These are phyloP conservation scores for Ceramica pisi DNA, from an alignment of 2,888 invertebrate genomes.

Conservation along the genomic window DNA sequence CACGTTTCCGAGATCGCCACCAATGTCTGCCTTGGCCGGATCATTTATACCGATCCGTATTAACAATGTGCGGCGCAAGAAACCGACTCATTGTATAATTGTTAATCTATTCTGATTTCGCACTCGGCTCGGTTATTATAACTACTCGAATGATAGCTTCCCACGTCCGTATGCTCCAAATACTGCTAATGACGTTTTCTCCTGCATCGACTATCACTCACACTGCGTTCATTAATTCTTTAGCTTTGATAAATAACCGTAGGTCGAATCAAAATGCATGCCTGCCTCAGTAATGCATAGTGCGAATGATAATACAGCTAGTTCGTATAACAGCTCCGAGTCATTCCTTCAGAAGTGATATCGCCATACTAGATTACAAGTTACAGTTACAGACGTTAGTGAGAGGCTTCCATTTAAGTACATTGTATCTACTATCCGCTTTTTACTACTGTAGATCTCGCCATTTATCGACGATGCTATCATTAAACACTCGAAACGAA, in stretches of 20 bases:
- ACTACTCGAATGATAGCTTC: conserved; percentile 80
- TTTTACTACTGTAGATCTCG: conserved; percentile 75
- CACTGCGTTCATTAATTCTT: conserved; percentile 63
- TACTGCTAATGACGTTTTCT: conserved; percentile 72
- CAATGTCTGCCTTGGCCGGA: conserved; percentile 67
- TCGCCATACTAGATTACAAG: conserved; percentile 71
- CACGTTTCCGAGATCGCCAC: conserved; percentile 82
- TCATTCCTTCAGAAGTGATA: conserved; percentile 69
- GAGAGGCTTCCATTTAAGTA: conserved; percentile 81
- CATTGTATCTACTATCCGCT: conserved; percentile 72
- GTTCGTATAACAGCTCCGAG: conserved; percentile 72
- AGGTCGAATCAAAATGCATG: conserved; percentile 62
- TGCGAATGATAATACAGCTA: conserved; percentile 68
- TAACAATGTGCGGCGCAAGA: conserved; percentile 72
- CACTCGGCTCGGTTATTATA: conserved; percentile 76
- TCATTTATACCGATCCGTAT: conserved; percentile 77
- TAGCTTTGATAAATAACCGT: conserved; percentile 68
- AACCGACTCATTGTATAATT: conserved; percentile 73
- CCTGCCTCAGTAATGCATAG: conserved; percentile 61
- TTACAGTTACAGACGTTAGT: conserved; percentile 77
- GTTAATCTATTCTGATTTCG: conserved; percentile 77
- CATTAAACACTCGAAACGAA: conserved; percentile 80
- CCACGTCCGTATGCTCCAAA: conserved; percentile 87
- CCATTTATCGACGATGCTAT: conserved; percentile 77
- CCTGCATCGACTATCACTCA: conserved; percentile 51